phyloP scores from a whole-genome alignment of 2,113 vertebrate genomes.

The Octodon degus region DNA sequence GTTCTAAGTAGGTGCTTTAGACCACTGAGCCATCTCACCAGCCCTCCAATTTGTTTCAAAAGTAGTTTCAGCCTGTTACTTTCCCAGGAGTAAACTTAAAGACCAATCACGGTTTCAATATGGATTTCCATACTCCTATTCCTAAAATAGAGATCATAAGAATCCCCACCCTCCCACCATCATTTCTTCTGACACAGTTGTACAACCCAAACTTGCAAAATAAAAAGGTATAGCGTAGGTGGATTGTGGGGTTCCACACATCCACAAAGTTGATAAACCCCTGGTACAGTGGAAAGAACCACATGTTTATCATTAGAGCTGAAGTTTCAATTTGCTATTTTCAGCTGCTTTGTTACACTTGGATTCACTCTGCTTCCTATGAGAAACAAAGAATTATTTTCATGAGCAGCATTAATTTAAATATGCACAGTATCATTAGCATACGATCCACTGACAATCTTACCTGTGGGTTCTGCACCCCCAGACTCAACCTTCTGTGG shows the following conservation, averaged over 20 bases:
- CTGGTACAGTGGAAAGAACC: neutral
- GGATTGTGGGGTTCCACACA: too few relatives aligned
- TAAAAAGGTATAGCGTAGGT: neutral
- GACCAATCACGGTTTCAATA: neutral
- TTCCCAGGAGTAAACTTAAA: neutral
- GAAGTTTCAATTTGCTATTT: neutral
- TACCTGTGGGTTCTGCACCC: neutral
- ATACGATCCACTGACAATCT: neutral
- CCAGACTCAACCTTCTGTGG: neutral
- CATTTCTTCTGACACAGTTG: neutral
- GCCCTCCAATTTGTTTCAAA: neutral
- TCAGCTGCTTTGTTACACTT: neutral
- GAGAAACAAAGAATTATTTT: constrained; percentile 19
- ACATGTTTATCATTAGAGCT: neutral
- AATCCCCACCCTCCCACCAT: neutral
- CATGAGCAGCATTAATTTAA: neutral
- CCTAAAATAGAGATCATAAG: neutral
- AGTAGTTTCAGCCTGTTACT: neutral
- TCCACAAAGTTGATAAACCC: neutral
- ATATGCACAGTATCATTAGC: too few relatives aligned
- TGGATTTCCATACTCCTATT: neutral
- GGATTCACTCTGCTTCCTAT: neutral
- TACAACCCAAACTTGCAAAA: neutral
- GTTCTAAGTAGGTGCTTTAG: too few relatives aligned
- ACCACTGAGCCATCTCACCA: too few relatives aligned